A percentile compares a stretch with the other conserved stretches of the same genome.
Conservation (phyloP, 1,140 invertebrate genomes). For the Cataglyphis hispanica region DNA sequence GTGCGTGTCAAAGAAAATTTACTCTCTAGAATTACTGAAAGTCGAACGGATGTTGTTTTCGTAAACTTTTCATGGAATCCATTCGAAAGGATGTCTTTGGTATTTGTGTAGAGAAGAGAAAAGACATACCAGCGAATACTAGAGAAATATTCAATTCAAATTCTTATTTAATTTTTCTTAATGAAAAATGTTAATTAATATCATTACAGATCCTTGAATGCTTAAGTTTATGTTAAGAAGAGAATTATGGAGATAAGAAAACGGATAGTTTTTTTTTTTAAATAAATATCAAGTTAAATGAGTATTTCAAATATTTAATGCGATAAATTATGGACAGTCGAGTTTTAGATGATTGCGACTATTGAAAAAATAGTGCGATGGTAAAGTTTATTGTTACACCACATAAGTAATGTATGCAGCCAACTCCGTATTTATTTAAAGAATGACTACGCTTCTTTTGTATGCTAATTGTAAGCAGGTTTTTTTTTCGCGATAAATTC, state of each 20-base stretch:
- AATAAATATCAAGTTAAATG: background rate
- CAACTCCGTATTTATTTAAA: background rate
- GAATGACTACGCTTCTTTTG: background rate
- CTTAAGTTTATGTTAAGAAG: background rate
- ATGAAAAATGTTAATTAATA: background rate
- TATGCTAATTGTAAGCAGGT: background rate
- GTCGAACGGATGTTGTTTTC: constrained; percentile 61
- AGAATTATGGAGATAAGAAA: background rate
- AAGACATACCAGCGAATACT: background rate
- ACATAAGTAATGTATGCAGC: background rate
- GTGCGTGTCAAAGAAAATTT: constrained; percentile 78
- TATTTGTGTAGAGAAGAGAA: background rate
- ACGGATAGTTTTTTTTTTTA: background rate
- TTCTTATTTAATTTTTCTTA: background rate
- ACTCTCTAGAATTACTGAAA: constrained; percentile 57
- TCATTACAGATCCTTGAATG: background rate
- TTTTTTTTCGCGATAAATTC: background rate
- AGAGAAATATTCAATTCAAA: background rate
- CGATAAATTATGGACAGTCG: background rate
- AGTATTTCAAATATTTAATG: background rate
- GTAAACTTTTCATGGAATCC: constrained; percentile 61
- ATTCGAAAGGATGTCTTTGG: constrained; percentile 11
- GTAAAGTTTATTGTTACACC: background rate
- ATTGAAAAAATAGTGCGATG: too few species aligned
- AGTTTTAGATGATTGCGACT: background rate